Evolutionary conservation across 2,797 vertebrate genomes (phyloP).

Genomic region (Corythornis leucogaster): DNA sequence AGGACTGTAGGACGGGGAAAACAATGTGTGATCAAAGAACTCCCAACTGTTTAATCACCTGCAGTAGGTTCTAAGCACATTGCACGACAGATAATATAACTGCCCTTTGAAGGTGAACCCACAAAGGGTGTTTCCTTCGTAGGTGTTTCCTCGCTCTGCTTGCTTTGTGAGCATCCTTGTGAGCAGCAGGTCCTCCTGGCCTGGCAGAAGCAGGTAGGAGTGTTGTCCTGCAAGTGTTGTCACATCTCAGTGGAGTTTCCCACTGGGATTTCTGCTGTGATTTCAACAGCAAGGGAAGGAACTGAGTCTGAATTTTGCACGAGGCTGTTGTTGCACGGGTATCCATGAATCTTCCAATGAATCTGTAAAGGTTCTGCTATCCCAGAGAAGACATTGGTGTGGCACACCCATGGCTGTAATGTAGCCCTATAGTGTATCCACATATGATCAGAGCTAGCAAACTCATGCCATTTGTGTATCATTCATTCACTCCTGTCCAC

Average conservation of each 20-base stretch:
- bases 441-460: neutral
- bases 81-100: neutral
- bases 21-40: neutral
- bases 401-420: rapidly evolving
- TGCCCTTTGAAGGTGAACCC: conserved; percentile 19
- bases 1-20: neutral
- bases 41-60: neutral
- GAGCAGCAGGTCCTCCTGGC: neutral
- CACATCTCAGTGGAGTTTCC: neutral
- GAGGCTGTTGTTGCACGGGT: neutral
- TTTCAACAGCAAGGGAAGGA: neutral
- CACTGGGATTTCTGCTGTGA: neutral
- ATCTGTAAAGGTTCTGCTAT: neutral
- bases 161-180: neutral
- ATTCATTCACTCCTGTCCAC: neutral
- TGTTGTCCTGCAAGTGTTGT: neutral
- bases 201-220: rapidly evolving
- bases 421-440: too few relatives aligned
- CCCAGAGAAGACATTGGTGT: neutral
- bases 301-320: neutral
- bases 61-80: neutral
- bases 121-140: neutral
- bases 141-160: neutral
- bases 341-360: neutral
- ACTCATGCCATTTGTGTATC: neutral